Evolutionary conservation across 2,113 vertebrate genomes (phyloP), one percentile per base, ranked within the genome.

Genomic region (Panthera tigris): DNA sequence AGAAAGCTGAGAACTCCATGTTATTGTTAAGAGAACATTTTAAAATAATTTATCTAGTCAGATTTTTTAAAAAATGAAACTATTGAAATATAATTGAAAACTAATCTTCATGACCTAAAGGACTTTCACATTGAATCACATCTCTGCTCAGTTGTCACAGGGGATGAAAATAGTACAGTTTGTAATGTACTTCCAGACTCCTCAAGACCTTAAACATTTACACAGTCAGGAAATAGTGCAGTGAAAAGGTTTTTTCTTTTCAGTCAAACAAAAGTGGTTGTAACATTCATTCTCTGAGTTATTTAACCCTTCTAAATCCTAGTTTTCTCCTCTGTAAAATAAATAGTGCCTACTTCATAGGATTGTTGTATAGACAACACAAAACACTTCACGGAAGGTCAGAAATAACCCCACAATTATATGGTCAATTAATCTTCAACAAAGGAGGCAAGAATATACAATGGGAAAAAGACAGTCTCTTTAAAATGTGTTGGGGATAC

Each of bases 321-420:
- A 84, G 7, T 85, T 95, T 96, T 71, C n/a, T 95, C 65, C 78
- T 83, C 6, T 90, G 19, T 78, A 93, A 94, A 91, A 94, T 78
- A 76, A 68, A 90, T 39, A 78, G 21, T 68, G 33, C 14, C 33
- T 91, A 41, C 48, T 87, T 94, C 25, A 71, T 31, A 76, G 31
- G 31, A 85, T 10, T 96, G 45, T n/a, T 73, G 3, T 61, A 25
- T 7, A 79, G 78, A 55, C 31, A 88, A 81, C 21, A 80, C 57
- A 92, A 90, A 94, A 74, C 29, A 55, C 66, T 52, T 83, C 31
- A 48, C 21, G 25, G n/a, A 63, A 45, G 41, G 27, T 41, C 14
- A 78, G 41, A 78, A 78, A 78, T 48, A 76, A 76, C 8, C 14
- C 25, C 25, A 76, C 7, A 18, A 48, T 18, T 18, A 48, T 48